Evolutionary conservation across 53 echinoderm and acorn worm species (phyloP).

Genomic region (Temnopleurus reevesii): DNA sequence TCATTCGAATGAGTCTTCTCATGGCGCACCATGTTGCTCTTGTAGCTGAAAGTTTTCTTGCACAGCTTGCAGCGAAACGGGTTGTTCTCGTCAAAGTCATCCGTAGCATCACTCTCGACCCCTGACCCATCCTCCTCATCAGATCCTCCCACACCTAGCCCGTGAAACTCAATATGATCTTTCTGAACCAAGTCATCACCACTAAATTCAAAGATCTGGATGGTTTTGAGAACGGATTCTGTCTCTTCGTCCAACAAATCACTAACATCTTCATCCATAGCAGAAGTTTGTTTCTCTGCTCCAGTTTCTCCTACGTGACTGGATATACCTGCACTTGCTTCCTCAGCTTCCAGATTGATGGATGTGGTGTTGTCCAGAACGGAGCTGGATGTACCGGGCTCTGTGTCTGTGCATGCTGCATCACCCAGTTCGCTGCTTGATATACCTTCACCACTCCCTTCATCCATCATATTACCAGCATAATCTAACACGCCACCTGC

Average conservation of each 20-base stretch:
- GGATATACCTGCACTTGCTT: neutral
- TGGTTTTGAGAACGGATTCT: conserved; percentile 45
- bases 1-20: conserved; percentile 44
- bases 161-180: conserved; percentile 56
- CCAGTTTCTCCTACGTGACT: neutral
- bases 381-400: neutral
- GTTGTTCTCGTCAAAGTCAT: conserved; percentile 48
- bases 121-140: conserved; percentile 36
- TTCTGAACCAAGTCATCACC: conserved; percentile 54
- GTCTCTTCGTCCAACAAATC: conserved; percentile 9
- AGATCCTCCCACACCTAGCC: conserved; percentile 3
- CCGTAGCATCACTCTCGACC: conserved; percentile 37
- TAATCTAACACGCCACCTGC: neutral
- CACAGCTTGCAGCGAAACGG: conserved; percentile 41
- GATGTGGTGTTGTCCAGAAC: neutral
- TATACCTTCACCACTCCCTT: too few relatives aligned
- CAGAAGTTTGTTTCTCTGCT: neutral
- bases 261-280: neutral
- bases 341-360: neutral
- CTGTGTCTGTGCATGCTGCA: too few relatives aligned
- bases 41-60: conserved; percentile 48
- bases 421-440: neutral
- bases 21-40: conserved; percentile 48
- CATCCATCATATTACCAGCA: too few relatives aligned
- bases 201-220: conserved; percentile 56